Evolutionary conservation across 2,888 invertebrate genomes (phyloP).

Genomic region (Thera obeliscata): DNA sequence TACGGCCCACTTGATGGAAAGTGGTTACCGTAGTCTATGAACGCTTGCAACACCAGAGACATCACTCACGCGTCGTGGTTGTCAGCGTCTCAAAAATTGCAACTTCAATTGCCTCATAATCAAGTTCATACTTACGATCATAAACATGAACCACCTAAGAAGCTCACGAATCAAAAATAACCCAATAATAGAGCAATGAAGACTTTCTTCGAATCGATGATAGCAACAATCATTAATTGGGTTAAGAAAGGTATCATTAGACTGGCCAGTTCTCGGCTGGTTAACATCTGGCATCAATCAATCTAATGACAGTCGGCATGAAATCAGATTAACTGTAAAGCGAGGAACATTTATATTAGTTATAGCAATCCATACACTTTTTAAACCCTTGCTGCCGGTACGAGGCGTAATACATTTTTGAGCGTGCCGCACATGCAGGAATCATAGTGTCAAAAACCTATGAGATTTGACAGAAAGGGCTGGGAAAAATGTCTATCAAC

Average conservation of each 20-base stretch:
- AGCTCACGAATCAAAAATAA: not conserved
- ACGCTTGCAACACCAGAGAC: no score
- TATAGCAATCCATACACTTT: constrained; percentile 12
- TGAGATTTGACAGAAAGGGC: no score
- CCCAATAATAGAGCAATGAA: constrained; percentile 54
- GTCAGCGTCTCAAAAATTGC: no score
- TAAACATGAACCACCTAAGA: not conserved
- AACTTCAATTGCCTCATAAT: no score
- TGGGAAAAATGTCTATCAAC: no score
- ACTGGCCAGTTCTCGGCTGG: constrained; percentile 27
- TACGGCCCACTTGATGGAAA: no score
- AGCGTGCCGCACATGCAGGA: no score
- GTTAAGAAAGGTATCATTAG: constrained; percentile 67
- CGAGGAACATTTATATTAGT: constrained; percentile 13
- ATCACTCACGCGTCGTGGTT: no score
- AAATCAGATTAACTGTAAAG: constrained; percentile 31
- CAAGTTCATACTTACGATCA: not conserved
- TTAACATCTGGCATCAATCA: constrained; percentile 41
- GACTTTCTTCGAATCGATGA: constrained; percentile 72
- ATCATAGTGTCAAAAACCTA: no score
- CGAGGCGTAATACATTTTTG: no score
- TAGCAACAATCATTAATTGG: constrained; percentile 76
- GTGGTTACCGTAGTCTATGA: no score
- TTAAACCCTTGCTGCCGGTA: no score
- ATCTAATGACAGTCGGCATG: constrained; percentile 32